phyloP scores from a whole-genome alignment of 2,797 vertebrate genomes.

The Loris lydekkerianus region DNA sequence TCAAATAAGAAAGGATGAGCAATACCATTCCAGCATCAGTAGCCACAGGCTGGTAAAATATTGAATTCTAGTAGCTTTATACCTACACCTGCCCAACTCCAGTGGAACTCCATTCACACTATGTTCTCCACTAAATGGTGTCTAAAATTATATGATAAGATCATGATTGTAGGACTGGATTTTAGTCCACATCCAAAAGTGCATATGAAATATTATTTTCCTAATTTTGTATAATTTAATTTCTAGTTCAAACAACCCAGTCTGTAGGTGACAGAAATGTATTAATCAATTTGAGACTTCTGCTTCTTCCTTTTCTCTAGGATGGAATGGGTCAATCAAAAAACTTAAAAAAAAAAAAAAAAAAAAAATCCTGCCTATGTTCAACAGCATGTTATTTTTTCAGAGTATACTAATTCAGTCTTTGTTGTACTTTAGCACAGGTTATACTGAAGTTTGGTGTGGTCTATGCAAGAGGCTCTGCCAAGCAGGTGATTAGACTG shows the following conservation, averaged over 20 bases:
- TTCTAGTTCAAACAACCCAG: constrained; percentile 40
- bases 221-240: background rate
- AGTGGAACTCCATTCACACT: background rate
- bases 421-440: background rate
- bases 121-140: background rate
- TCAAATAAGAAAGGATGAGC: background rate
- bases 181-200: background rate
- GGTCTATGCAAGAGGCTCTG: background rate
- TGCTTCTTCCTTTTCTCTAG: background rate
- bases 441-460: background rate
- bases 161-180: background rate
- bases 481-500: background rate
- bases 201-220: background rate
- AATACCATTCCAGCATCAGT: background rate
- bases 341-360: constrained; percentile 16
- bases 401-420: background rate
- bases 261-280: constrained; percentile 19
- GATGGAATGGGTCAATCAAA: background rate
- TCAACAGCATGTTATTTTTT: constrained; percentile 2
- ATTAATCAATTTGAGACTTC: constrained; percentile 33
- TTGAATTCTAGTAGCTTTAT: background rate
- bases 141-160: background rate
- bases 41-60: background rate
- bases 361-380: background rate
- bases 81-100: too few relatives aligned